Evolutionary conservation across 2,888 invertebrate species (phyloP), one percentile per base, ranked within the genome.

Genomic region (Trachelus troglodyta): DNA sequence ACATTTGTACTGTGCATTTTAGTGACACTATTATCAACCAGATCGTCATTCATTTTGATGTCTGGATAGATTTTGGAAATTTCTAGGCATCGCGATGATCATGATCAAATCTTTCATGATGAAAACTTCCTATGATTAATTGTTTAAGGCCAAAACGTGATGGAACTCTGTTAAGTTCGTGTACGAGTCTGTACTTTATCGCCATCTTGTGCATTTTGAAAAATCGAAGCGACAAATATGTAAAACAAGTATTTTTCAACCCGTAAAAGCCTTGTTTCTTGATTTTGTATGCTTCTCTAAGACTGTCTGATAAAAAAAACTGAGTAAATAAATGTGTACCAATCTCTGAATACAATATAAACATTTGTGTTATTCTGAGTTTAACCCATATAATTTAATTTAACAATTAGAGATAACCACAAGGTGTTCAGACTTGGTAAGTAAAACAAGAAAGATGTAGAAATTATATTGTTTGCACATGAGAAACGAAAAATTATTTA

Each of bases 281-380:
- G 87, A 88, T 89, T 90, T 90, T 90, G 87, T 89, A 89, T 90
- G 89, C 89, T 90, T 90, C 88, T 89, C 87, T 89, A 90, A 90
- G 89, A 89, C 90, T 90, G 89, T 90, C 89, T 88, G 89, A 90
- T 88, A 87, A 87, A 87, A 83, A 85, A 86, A 80, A 88, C 86
- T 87, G 88, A 88, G 87, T 88, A 90, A 90, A 91, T 91, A 90
- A 90, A 90, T 90, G 90, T 90, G 89, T 90, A 90, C 88, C 89
- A 89, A 90, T 90, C 90, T 89, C 89, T 88, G 89, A 89, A 86
- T 37, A 77, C 74, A 69, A 78, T 76, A 74, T 34, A 30, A 34
- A 74, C 15, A 34, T 71, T 69, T 76, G 30, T 33, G 71, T 75
- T 75, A 23, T 40, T 75, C 56, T 56, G 35, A 40, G n/a, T 56